Evolutionary conservation across 2,888 invertebrate species (phyloP).

Genomic region (Acleris sparsana): DNA sequence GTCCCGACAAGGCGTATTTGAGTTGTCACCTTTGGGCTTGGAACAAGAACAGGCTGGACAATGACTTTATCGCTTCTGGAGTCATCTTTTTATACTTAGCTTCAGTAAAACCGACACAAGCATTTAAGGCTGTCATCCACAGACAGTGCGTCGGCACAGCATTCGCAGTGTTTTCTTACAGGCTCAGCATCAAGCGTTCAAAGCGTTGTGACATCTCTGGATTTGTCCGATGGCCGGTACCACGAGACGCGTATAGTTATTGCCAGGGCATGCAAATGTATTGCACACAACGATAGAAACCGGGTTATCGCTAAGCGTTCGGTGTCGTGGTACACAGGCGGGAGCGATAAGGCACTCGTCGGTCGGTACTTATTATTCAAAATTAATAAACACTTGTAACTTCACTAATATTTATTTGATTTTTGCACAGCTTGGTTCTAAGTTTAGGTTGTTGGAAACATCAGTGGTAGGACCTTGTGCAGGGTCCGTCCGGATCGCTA

Average conservation of each 20-base stretch:
- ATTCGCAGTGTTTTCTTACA: background rate
- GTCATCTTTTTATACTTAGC: background rate
- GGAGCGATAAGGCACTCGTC: background rate
- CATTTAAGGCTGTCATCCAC: background rate
- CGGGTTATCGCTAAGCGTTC: background rate
- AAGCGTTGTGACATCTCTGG: background rate
- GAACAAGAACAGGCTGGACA: background rate
- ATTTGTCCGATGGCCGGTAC: background rate
- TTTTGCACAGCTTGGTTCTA: background rate
- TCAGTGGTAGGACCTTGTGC: no score
- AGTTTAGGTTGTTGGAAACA: background rate
- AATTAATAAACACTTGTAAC: background rate
- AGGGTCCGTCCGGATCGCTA: no score
- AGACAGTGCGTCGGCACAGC: background rate
- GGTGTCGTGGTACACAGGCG: background rate
- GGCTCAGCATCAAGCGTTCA: background rate
- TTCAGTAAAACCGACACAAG: background rate
- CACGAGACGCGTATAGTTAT: background rate
- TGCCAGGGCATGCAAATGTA: background rate
- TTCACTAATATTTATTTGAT: background rate
- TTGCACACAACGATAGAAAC: background rate
- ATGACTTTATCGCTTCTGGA: background rate
- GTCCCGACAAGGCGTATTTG: background rate
- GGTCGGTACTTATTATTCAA: background rate
- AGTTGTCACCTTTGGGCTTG: background rate